phyloP scores from a whole-genome alignment of 2,888 invertebrate species.

The Bunonema sp. region DNA sequence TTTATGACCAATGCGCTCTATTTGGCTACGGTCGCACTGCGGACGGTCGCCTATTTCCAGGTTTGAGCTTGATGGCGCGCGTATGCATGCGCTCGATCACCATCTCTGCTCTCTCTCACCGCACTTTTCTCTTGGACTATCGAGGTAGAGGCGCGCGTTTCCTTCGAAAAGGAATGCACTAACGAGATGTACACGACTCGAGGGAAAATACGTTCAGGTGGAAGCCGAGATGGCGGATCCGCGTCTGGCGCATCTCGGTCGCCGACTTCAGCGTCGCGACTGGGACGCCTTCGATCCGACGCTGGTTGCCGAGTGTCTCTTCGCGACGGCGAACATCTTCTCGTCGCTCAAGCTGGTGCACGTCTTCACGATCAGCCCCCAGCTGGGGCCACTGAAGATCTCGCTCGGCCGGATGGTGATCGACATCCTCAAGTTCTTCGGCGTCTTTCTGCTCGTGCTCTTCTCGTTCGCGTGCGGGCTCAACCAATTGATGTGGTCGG shows the following conservation, averaged over 20 bases:
- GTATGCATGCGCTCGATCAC: neutral
- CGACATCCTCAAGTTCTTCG: conserved; percentile 80
- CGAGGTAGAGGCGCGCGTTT: neutral
- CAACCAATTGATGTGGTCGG: conserved; percentile 81
- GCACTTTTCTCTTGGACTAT: too few species aligned
- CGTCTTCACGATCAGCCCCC: conserved; percentile 78
- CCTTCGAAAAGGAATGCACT: neutral
- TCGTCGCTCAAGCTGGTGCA: conserved; percentile 79
- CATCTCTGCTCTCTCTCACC: neutral
- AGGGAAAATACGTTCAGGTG: conserved; percentile 5
- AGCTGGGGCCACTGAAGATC: conserved; percentile 77
- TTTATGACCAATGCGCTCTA: conserved; percentile 94
- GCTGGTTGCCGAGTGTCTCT: conserved; percentile 83
- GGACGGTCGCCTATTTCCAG: conserved; percentile 84
- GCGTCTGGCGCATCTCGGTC: conserved; percentile 1
- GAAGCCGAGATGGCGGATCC: conserved; percentile 9
- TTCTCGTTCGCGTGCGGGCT: conserved; percentile 81
- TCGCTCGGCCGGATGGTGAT: conserved; percentile 61
- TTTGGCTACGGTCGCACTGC: conserved; percentile 81
- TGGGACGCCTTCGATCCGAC: conserved; percentile 99
- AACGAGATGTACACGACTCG: neutral
- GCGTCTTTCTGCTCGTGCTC: conserved; percentile 69
- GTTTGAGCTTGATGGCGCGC: conserved; percentile 50
- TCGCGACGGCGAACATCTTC: conserved; percentile 93
- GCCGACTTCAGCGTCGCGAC: conserved; percentile 59